Evolutionary conservation across 2,113 vertebrate genomes (phyloP), one percentile per base, ranked within the genome.

Genomic region (Platycercus adscitus): DNA sequence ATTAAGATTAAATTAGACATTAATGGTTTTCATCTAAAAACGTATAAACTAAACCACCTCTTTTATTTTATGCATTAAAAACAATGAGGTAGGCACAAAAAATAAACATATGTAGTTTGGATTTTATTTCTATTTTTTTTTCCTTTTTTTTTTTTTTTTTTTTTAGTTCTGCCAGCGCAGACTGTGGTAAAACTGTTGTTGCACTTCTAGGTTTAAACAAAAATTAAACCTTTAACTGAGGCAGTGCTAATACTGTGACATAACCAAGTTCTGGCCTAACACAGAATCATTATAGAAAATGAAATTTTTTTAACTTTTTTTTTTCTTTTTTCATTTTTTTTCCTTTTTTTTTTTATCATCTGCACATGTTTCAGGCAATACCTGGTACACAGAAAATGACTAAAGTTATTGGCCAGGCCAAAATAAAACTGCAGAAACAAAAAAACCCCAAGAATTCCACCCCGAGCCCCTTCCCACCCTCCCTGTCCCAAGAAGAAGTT

Each of bases 31-130:
- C 86, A 96, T 95, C 96, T 95, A 97, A 97, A 97, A 98, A 97
- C 52, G 86, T 96, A 98, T 92, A 97, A 97, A 97, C 97, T 97
- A 98, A 98, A 98, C 98, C 98, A 98, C 98, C 98, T 98, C 98
- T 98, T 97, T 97, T 94, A 96, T 97, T 97, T 98, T 98, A 98
- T 98, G 98, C 98, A 98, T 98, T 98, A 97, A 97, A 98, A 98
- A 98, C 97, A 98, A 98, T 98, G 98, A 98, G 98, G 98, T 98
- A 98, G 98, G 98, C 97, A 98, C 97, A 98, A 98, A 98, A 97
- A 97, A 97, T 93, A 97, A 98, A 94, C 96, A 93, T 96, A 97
- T 35, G 96, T 97, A 96, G 97, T 97, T 96, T 97, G 97, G 97
- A 96, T 94, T 96, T 97, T 94, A 72, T 94, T 96, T 93, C 3